phyloP scores from a whole-genome alignment of 2,888 invertebrate species.

The Tetragonula carbonaria region DNA sequence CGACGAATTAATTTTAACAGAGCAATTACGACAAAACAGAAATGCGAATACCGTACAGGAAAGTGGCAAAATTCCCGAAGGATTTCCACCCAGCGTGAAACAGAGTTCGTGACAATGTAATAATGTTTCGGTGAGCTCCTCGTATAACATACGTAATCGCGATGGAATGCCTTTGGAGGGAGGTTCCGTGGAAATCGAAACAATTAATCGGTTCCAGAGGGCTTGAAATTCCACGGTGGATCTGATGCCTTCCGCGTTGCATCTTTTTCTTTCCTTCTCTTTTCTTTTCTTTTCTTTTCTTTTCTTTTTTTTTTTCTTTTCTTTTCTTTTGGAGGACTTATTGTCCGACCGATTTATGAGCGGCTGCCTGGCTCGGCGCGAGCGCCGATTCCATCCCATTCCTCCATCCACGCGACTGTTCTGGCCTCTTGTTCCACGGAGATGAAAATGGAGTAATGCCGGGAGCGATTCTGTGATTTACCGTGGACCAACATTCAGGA shows the following conservation, averaged over 20 bases:
- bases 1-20: no score
- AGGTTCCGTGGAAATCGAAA: slow-evolving; percentile 24
- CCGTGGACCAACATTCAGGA: slow-evolving; percentile 63
- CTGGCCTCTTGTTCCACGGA: slow-evolving; percentile 61
- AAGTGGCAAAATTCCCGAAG: no score
- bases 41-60: not conserved
- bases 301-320: no score
- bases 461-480: slow-evolving; percentile 79
- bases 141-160: not conserved
- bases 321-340: slow-evolving; percentile 39
- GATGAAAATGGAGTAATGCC: slow-evolving; percentile 79
- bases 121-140: no score
- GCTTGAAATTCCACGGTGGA: slow-evolving; percentile 37
- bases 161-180: not conserved
- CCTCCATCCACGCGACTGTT: slow-evolving; percentile 53
- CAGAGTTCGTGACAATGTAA: not conserved
- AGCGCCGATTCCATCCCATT: slow-evolving; percentile 44
- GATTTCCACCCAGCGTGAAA: no score
- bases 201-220: slow-evolving; percentile 46
- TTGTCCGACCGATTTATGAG: slow-evolving; percentile 54
- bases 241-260: slow-evolving; percentile 34
- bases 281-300: no score
- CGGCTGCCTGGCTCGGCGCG: slow-evolving; percentile 41
- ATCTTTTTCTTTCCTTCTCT: slow-evolving; percentile 20
- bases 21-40: not conserved